Evolutionary conservation across 2,888 invertebrate genomes (phyloP).

Genomic region (Ennomos fuscantarius): DNA sequence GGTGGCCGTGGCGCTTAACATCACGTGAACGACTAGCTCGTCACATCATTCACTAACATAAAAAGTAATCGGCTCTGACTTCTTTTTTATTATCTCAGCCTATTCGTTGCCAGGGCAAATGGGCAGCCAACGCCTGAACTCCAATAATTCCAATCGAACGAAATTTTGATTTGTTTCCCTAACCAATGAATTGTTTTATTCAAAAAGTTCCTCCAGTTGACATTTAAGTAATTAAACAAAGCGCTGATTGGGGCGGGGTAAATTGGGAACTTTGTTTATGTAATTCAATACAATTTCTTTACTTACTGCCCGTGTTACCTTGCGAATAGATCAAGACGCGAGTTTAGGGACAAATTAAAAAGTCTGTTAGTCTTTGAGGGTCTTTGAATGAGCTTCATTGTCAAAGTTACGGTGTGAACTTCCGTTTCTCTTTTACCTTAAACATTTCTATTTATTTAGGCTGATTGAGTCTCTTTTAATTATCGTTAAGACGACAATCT

Average conservation of each 20-base stretch:
- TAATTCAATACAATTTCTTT: constrained; percentile 35
- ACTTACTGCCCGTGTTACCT: constrained; percentile 34
- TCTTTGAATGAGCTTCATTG: background rate
- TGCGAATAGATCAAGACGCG: constrained; percentile 16
- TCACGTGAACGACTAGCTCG: too few relatives aligned
- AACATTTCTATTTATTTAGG: constrained; percentile 2
- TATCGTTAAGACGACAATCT: background rate
- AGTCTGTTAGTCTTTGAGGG: constrained; percentile 9
- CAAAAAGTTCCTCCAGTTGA: constrained; percentile 36
- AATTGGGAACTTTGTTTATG: constrained; percentile 37
- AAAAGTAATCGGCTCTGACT: too few relatives aligned
- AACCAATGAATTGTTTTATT: constrained; percentile 47
- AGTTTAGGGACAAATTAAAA: constrained; percentile 5
- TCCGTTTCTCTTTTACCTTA: background rate
- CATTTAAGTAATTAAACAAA: constrained; percentile 41
- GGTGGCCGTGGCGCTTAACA: too few relatives aligned
- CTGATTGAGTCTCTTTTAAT: constrained; percentile 4
- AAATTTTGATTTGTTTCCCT: constrained; percentile 43
- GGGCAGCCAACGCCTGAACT: constrained; percentile 30
- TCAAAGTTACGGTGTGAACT: background rate
- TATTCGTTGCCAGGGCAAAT: constrained; percentile 51
- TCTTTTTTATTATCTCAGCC: constrained; percentile 8
- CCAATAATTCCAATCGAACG: constrained; percentile 44
- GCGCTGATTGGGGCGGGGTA: constrained; percentile 36
- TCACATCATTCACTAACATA: too few relatives aligned